Conservation (phyloP, 2,113 vertebrate species). For the Coreoperca whiteheadi region DNA sequence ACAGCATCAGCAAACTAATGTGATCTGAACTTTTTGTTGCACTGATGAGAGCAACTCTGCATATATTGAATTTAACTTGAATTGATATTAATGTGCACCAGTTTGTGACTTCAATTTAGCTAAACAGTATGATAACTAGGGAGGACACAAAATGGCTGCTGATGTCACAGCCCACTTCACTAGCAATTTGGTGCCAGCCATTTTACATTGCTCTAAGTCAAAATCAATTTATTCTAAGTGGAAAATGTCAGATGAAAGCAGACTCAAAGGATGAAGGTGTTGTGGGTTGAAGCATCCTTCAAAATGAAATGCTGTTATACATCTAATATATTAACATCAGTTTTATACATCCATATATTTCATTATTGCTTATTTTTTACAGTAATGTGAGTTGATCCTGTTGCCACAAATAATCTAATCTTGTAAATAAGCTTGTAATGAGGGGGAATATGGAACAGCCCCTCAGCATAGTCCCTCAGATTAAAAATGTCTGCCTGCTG, state of each 20-base stretch:
- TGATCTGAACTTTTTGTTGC: conserved; percentile 51
- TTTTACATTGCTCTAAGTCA: conserved; percentile 31
- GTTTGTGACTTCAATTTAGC: conserved; percentile 60
- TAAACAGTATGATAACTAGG: conserved; percentile 55
- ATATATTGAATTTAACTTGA: conserved; percentile 49
- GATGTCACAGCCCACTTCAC: conserved; percentile 60
- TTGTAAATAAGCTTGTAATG: conserved; percentile 72
- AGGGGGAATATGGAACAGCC: conserved; percentile 64
- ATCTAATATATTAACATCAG: not conserved
- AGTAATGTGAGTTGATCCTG: conserved; percentile 53
- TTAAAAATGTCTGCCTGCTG: conserved; percentile 69
- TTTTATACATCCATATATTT: conserved; percentile 26
- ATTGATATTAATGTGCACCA: conserved; percentile 66
- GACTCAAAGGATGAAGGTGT: conserved; percentile 18
- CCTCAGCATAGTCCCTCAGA: conserved; percentile 61
- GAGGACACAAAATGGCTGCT: conserved; percentile 35
- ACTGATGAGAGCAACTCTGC: conserved; percentile 45
- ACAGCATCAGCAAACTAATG: conserved; percentile 51
- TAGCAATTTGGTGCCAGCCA: conserved; percentile 38
- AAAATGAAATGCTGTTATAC: conserved; percentile 4
- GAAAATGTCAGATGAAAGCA: conserved; percentile 30
- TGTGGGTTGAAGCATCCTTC: conserved; percentile 17
- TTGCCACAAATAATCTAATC: conserved; percentile 65
- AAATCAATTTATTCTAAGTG: conserved; percentile 57
- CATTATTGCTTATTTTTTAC: conserved; percentile 25